Base-by-base conservation (phyloP, 2,888 invertebrate genomes). In the Scaptomyza flava region DNA sequence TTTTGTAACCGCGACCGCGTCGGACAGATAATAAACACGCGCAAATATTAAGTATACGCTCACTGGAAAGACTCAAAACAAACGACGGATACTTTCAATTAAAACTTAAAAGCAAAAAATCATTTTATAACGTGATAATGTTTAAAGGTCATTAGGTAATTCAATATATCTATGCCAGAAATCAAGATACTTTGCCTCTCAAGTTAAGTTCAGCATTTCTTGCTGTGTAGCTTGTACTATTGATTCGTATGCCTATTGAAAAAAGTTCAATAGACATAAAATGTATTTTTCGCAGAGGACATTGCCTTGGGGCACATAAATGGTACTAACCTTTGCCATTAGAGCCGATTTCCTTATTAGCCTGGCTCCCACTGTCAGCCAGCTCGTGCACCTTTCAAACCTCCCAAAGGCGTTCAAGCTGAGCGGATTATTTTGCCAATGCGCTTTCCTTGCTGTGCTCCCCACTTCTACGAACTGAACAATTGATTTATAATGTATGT, bases 1-100 rank as follows among this genome's bases (percentile, higher is more conserved):
- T 87, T 84, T 50, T 64, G 67, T 67, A 56, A 64, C 74, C 63
- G 81, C 66, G 61, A 72, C 81, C 72, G 27, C 27, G 6, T 4
- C 65, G 64, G 64, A 51, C 77, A 89, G 89, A 84, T 89, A 84
- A 87, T 87, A 86, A 89, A 89, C 84, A 84, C 84, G 89, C 83
- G 73, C 80, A 59, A 68, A 61, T 41, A 85, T 84, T 89, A 89
- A 87, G 79, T 77, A 89, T 73, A 87, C 88, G 82, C 73, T 66
- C 59, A 17, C 41, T 17, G 9, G 5, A 41, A 41, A 17, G 23
- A 30, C 46, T 11, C 14, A 42, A 14, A 38, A 7, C 68, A 36
- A 38, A 38, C n/a, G 7, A 50, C 17, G 14, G 6, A 47, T 12
- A 20, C 38, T 14, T 38, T 17, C 12, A 17, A 33, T 20, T 12